Evolutionary conservation across 2,113 vertebrate genomes (phyloP).

Genomic region (Lonchura striata): DNA sequence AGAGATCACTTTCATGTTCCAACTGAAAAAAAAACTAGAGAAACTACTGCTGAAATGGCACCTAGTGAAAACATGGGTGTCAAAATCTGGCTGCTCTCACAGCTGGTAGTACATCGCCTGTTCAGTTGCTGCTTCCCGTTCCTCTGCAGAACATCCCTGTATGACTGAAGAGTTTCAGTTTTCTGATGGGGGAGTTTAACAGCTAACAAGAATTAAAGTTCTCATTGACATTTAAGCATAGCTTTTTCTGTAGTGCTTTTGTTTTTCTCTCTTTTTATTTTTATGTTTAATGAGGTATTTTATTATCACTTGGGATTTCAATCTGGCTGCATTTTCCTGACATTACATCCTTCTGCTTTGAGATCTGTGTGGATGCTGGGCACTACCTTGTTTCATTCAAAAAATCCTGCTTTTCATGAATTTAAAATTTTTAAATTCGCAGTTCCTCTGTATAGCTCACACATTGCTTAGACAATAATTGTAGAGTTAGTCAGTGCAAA

Average conservation of each 20-base stretch:
- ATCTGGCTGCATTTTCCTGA: background rate
- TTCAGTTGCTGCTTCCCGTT: background rate
- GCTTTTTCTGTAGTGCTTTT: background rate
- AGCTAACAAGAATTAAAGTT: background rate
- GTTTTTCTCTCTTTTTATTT: too few relatives aligned
- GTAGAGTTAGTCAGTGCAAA: background rate
- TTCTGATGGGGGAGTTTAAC: background rate
- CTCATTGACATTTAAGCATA: background rate
- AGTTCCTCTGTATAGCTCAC: background rate
- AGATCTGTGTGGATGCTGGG: background rate
- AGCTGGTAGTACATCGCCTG: accelerated
- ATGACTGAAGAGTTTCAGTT: background rate
- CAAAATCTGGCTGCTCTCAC: background rate
- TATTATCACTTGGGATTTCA: background rate
- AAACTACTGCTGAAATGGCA: background rate
- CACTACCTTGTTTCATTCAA: background rate
- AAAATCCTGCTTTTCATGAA: background rate
- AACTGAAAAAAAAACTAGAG: background rate
- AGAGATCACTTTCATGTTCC: background rate
- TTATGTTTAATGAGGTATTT: background rate
- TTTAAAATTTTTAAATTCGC: background rate
- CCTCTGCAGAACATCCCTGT: background rate
- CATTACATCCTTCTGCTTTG: background rate
- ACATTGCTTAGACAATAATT: background rate
- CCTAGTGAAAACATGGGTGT: background rate